Evolutionary conservation across 2,888 invertebrate species (phyloP).

Genomic region (Cataglyphis cursor): DNA sequence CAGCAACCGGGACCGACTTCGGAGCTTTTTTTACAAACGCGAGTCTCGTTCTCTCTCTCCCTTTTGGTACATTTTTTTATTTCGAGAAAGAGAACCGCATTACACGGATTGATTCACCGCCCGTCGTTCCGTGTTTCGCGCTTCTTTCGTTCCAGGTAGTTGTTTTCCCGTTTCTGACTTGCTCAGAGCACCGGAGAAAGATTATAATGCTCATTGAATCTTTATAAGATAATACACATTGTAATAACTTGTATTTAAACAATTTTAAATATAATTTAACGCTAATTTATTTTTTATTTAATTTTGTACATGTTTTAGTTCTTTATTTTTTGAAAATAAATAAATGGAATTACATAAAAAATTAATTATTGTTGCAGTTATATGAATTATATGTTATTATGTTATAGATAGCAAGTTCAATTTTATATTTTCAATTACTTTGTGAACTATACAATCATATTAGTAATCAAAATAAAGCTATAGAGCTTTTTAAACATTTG

Average conservation of each 20-base stretch:
- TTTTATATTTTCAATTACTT: not conserved
- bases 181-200: not conserved
- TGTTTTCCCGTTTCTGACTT: conserved; percentile 65
- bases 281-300: conserved; percentile 12
- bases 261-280: not conserved
- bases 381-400: not conserved
- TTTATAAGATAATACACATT: conserved; percentile 14
- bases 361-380: not conserved
- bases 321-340: not conserved
- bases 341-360: not conserved
- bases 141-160: conserved; percentile 68
- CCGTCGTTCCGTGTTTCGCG: conserved; percentile 63
- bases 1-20: conserved; percentile 68
- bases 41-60: conserved; percentile 49
- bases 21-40: conserved; percentile 56
- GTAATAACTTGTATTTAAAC: conserved; percentile 18
- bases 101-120: conserved; percentile 67
- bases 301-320: not conserved
- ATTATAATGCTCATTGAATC: conserved; percentile 22
- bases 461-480: not conserved
- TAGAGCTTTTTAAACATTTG: not conserved
- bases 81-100: conserved; percentile 60
- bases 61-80: conserved; percentile 39
- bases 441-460: not conserved
- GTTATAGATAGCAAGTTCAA: not conserved